These are phyloP conservation scores for Yoshiicerus persimilis DNA, from an alignment of 1,140 invertebrate genomes.

Conservation along the genomic window DNA sequence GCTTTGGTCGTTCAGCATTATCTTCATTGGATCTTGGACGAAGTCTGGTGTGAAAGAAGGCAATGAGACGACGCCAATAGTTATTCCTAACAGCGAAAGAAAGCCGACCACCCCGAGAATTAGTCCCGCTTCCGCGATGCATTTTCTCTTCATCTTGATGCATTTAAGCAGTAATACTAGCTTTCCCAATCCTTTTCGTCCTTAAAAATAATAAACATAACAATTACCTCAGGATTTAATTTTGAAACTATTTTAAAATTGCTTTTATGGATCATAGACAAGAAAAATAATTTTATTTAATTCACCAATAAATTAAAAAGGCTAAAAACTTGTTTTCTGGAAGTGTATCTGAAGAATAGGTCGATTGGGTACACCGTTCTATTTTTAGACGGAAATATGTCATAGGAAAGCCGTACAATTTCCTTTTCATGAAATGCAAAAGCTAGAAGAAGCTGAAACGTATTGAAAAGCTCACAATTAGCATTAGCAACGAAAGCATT, in stretches of 20 bases:
- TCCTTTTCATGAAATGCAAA: neutral
- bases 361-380: neutral
- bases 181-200: neutral
- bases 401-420: neutral
- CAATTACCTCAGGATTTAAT: no score
- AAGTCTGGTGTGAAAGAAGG: neutral
- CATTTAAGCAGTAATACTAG: neutral
- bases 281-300: no score
- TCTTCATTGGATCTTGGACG: neutral
- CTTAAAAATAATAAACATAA: neutral
- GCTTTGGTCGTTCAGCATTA: neutral
- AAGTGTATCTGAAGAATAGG: no score
- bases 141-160: neutral
- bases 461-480: neutral
- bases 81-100: neutral
- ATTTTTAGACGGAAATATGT: neutral
- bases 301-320: no score
- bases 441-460: neutral
- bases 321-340: no score
- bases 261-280: neutral
- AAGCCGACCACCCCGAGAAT: neutral
- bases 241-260: neutral
- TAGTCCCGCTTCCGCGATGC: neutral
- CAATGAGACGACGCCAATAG: neutral
- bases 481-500: neutral